phyloP scores from a whole-genome alignment of 2,888 invertebrate genomes.

The Epinotia brunnichana region DNA sequence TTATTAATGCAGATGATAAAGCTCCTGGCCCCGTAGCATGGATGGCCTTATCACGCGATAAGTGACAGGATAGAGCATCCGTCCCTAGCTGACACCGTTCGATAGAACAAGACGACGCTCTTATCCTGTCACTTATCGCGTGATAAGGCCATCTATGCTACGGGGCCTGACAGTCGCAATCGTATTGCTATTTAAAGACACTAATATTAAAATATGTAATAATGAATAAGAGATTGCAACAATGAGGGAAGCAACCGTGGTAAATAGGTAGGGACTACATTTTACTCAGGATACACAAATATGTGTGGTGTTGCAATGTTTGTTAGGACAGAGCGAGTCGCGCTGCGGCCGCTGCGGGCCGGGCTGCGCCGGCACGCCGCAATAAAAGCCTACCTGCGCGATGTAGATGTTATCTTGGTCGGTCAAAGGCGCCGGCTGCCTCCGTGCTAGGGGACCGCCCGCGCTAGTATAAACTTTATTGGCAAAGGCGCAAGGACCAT shows the following conservation, averaged over 20 bases:
- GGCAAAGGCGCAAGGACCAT: constrained; percentile 47
- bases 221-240: neutral
- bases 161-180: neutral
- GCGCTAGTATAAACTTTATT: constrained; percentile 52
- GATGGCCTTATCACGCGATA: too few relatives aligned
- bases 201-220: neutral
- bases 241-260: neutral
- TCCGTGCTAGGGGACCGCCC: constrained; percentile 48
- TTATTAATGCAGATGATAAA: neutral
- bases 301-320: constrained; percentile 20
- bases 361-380: constrained; percentile 50
- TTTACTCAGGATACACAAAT: neutral
- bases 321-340: constrained; percentile 47
- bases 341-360: constrained; percentile 51
- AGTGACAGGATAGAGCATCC: too few relatives aligned
- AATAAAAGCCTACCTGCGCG: constrained; percentile 79
- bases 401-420: constrained; percentile 78
- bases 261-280: neutral
- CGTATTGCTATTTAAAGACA: neutral
- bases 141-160: too few relatives aligned
- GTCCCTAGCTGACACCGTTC: too few relatives aligned
- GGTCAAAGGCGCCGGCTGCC: constrained; percentile 79
- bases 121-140: too few relatives aligned
- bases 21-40: too few relatives aligned
- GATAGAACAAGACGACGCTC: too few relatives aligned